A percentile compares a stretch with the other conserved stretches of the same genome.
Conservation (phyloP, 1,140 invertebrate genomes). For the Mizuhopecten yessoensis region DNA sequence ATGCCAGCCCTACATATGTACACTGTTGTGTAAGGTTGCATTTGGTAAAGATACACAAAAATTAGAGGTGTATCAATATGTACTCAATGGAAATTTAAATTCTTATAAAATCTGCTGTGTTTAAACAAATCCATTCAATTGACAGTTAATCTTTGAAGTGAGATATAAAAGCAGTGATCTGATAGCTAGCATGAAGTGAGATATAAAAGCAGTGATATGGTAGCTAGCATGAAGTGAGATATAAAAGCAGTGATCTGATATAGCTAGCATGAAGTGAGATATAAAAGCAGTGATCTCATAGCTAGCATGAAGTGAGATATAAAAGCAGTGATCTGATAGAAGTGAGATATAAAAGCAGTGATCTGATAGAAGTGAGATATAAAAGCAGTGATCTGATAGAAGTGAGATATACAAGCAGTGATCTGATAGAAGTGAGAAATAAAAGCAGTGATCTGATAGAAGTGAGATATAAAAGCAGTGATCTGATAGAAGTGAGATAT, state of each 20-base stretch:
- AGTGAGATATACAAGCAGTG: too few relatives aligned
- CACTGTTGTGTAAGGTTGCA: not conserved
- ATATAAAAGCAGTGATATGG: not conserved
- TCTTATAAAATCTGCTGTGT: not conserved
- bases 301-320: too few relatives aligned
- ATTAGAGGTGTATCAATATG: not conserved
- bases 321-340: not conserved
- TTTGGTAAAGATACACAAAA: not conserved
- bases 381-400: not conserved
- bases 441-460: not conserved
- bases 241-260: not conserved
- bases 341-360: too few relatives aligned
- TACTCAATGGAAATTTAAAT: not conserved
- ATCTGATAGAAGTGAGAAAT: too few relatives aligned
- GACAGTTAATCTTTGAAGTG: not conserved
- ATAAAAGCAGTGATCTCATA: not conserved
- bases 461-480: too few relatives aligned
- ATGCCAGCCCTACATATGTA: not conserved
- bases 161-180: not conserved
- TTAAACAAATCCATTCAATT: constrained; percentile 9
- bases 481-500: too few relatives aligned
- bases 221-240: too few relatives aligned
- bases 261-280: too few relatives aligned
- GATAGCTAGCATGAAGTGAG: too few relatives aligned
- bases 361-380: too few relatives aligned